Evolutionary conservation across 2,888 invertebrate genomes (phyloP), one percentile per base, ranked within the genome.

Genomic region (Acrocyrtus sp.): DNA sequence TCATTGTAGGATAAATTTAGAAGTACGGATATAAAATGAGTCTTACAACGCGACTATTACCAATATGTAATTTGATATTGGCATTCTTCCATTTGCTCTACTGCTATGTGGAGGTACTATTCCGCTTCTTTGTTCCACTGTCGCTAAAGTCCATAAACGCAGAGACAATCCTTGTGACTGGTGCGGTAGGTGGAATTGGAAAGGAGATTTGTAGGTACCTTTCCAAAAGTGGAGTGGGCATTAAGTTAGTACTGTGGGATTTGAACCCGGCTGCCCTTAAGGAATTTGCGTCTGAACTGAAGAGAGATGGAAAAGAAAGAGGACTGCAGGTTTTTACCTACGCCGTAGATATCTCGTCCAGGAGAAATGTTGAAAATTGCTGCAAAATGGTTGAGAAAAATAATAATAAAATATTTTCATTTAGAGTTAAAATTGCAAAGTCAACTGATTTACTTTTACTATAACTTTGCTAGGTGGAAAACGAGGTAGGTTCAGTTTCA

Each of bases 151-250:
- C 54, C 17, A 22, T 65, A 3, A 39, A 45, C 22, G 54, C 17
- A 3, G 54, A 65, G 21, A 45, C 41, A 3, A 65, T 65, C 41
- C 26, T 65, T 54, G 67, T 67, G 22, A 54, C 91, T 61, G 92
- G 92, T n/a, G 87, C 91, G 41, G 90, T 90, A 48, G 85, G 88
- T 80, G 91, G 91, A 15, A 86, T 91, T 3, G 91, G 91, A 0
- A 86, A 87, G 68, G 88, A 90, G 82, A 83, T 90, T 74, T 88
- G 89, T 0, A 83, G 88, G 70, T 88, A 89, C 80, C 83, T 90
- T 70, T 86, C 88, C 1, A 84, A 84, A 15, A 15, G 43, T 22
- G 45, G 45, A n/a, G 50, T 72, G 8, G 88, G 88, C 48, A 88
- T 88, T 1, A 85, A 83, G 51, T 87, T 91, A 1, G 86, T 92